Evolutionary conservation across 2,113 vertebrate genomes (phyloP), one percentile per base, ranked within the genome.

Genomic region (Cyphomyrus plagiostoma): DNA sequence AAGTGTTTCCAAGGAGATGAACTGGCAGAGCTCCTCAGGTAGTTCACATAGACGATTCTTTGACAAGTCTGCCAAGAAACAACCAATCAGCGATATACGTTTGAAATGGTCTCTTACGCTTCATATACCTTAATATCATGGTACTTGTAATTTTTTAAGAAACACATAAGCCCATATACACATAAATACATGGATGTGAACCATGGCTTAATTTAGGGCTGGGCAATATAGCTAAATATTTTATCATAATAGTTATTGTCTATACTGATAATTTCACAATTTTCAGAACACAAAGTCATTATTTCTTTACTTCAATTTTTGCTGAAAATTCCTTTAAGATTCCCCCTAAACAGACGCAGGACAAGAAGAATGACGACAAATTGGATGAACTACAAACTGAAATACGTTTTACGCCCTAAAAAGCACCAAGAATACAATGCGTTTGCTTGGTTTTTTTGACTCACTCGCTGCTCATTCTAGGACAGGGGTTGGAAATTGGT

Each of bases 21-120:
- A 96, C 90, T 97, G 96, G 91, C 97, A 98, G 0, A 97, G 95
- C 53, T 97, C 97, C 91, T 97, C 97, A 0, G 98, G 97, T n/a
- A 98, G 94, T 93, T 98, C 98, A n/a, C 97, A 97, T 49, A 99
- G 96, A 0, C 97, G 97, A 93, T 99, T 99, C 94, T 97, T 96
- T 0, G 98, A 98, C 87, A 99, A 93, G 93, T 98, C 98, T 99
- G 92, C 1, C 82, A 88, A 90, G 48, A 92, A 23, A 62, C 11
- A 90, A 23, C 52, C 17, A 52, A 80, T 85, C 7, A 58, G 58
- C 19, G n/a, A 77, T 52, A 89, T 15, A 48, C 6, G 17, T n/a
- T 23, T 26, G 8, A 70, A 52, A 88, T 7, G 13, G 35, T 42
- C 3, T 42, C 15, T 39, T 35, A 53, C n/a, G 7, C 19, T 52